Evolutionary conservation across 1,140 invertebrate species (phyloP).

Genomic region (Drosophila kepulauana): DNA sequence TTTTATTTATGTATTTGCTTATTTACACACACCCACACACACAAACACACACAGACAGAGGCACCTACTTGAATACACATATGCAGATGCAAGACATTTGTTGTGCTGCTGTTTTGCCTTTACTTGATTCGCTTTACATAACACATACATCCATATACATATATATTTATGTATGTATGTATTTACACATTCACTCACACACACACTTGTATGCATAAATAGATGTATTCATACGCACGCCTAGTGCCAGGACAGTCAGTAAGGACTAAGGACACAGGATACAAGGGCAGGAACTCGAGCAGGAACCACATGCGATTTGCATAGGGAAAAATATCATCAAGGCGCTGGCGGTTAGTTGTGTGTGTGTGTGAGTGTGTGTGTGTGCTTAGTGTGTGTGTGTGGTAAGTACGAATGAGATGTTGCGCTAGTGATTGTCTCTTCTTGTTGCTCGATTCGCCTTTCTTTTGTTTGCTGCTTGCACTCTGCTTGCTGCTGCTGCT

Average conservation of each 20-base stretch:
- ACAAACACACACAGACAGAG: background rate
- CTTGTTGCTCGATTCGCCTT: constrained; percentile 65
- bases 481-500: constrained; percentile 6
- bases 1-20: constrained; percentile 42
- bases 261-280: constrained; percentile 17
- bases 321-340: constrained; percentile 68
- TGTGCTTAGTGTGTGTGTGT: constrained; percentile 12
- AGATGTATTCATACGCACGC: constrained; percentile 75
- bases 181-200: constrained; percentile 7
- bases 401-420: constrained; percentile 69
- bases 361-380: constrained; percentile 13
- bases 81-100: constrained; percentile 27
- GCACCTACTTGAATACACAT: constrained; percentile 1
- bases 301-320: constrained; percentile 71
- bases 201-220: constrained; percentile 40
- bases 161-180: background rate
- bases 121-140: constrained; percentile 59
- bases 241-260: constrained; percentile 31
- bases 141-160: constrained; percentile 2
- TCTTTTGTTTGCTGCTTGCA: constrained; percentile 61
- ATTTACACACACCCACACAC: constrained; percentile 18
- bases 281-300: constrained; percentile 25
- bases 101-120: constrained; percentile 39
- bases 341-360: constrained; percentile 45
- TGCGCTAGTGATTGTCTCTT: constrained; percentile 68